Base-by-base conservation (phyloP, 2,113 vertebrate genomes). In the Ictalurus furcatus region DNA sequence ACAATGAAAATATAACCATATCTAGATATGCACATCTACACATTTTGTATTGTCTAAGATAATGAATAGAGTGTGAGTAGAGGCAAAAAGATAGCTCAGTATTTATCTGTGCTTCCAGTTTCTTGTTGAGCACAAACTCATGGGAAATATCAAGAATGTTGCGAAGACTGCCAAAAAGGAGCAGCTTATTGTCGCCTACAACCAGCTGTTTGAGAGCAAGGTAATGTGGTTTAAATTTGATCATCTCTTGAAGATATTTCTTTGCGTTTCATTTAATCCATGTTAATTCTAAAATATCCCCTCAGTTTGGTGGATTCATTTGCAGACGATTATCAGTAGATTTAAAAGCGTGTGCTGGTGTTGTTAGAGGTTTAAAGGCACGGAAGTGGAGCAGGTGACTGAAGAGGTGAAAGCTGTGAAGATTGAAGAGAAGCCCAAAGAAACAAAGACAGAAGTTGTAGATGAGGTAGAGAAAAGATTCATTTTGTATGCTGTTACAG, bases 131-230 rank as follows among this genome's bases (percentile, higher is more conserved):
- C 97, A 98, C 94, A 98, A 97, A 85, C 95, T 99, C 90, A 91
- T 98, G 90, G 98, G 98, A 93, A 99, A 98, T 91, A 96, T 98
- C 56, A 99, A 99, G 93, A 99, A 98, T 93, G 97, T 99, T 85
- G 96, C 97, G 0, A 99, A 99, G 94, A 98, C 97, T 0, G 97
- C 97, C 30, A 99, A 97, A 21, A 99, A 98, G 94, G 98, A 99
- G 40, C 97, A 98, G 59, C 94, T 99, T n/a, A 93, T 98, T 44
- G 85, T 93, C 16, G 97, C 97, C 65, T 99, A 99, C 93, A 97
- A 97, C 65, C 96, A 97, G 91, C 97, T 98, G 2, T 98, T 99
- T 93, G 94, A 96, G 92, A 97, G 95, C 73, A 96, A 98, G 96
- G 98, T 99, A 91, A 6, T 16, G 9, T 14, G 3, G 1, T 52